phyloP scores from a whole-genome alignment of 2,888 invertebrate genomes.

The Athalia circularis region DNA sequence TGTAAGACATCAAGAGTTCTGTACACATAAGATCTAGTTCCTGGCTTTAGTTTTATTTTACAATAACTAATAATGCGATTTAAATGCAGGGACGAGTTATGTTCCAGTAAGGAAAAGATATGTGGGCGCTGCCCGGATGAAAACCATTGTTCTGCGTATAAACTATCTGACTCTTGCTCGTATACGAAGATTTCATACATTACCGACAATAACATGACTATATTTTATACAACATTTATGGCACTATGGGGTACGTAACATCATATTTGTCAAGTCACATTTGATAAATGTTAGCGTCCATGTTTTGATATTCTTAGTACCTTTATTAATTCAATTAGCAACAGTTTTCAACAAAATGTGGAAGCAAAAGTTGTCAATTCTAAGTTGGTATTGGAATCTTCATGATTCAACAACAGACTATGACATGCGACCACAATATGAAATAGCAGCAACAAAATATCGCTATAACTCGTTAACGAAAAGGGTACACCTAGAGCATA shows the following conservation, averaged over 20 bases:
- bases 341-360: conserved; percentile 65
- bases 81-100: conserved; percentile 61
- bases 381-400: conserved; percentile 67
- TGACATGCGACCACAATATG: conserved; percentile 36
- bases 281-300: neutral
- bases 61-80: conserved; percentile 10
- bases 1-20: conserved; percentile 48
- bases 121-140: conserved; percentile 78
- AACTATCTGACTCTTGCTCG: conserved; percentile 75
- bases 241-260: conserved; percentile 68
- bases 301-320: neutral
- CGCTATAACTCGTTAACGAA: conserved; percentile 32
- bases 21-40: neutral
- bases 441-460: conserved; percentile 30
- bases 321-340: conserved; percentile 54
- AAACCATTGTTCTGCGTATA: conserved; percentile 74
- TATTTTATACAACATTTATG: conserved; percentile 65
- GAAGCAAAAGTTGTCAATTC: conserved; percentile 63
- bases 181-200: conserved; percentile 74
- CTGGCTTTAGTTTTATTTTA: neutral
- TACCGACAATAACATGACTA: conserved; percentile 65
- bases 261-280: conserved; percentile 45
- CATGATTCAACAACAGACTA: conserved; percentile 30
- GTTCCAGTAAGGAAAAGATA: conserved; percentile 71
- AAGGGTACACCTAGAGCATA: conserved; percentile 25